Conservation (phyloP, 2,888 invertebrate genomes). For the Nomada flava region DNA sequence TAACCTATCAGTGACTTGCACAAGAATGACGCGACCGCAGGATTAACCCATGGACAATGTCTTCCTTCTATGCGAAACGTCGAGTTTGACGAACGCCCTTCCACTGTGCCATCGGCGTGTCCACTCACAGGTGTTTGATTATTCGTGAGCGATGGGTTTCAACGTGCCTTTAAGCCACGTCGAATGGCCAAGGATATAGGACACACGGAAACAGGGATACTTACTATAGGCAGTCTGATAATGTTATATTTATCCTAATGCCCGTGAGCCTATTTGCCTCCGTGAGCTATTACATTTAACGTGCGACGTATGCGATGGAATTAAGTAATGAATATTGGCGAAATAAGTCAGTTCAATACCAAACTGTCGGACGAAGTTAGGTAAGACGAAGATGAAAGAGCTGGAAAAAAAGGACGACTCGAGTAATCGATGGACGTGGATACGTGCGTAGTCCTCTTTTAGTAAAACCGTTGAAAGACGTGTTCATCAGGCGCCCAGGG, state of each 20-base stretch:
- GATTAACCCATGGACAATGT: constrained; percentile 67
- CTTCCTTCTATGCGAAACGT: constrained; percentile 49
- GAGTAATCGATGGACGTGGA: constrained; percentile 58
- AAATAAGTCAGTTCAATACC: not conserved
- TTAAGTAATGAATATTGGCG: no score
- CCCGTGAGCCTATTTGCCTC: not conserved
- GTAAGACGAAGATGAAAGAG: not conserved
- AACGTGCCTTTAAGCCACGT: constrained; percentile 3
- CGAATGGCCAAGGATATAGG: not conserved
- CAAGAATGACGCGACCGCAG: constrained; percentile 65
- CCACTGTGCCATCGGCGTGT: constrained; percentile 12
- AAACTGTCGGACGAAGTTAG: not conserved
- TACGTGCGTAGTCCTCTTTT: constrained; percentile 52
- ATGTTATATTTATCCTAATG: not conserved
- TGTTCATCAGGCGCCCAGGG: constrained; percentile 63
- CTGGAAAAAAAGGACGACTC: constrained; percentile 17
- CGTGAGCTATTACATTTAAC: not conserved
- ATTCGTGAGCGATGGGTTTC: constrained; percentile 42
- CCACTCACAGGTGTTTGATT: constrained; percentile 45
- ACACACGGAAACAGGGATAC: constrained; percentile 24
- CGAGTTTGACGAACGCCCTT: constrained; percentile 39
- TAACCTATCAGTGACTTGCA: constrained; percentile 71
- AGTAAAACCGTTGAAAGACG: constrained; percentile 61
- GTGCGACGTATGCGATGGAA: not conserved
- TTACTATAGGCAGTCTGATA: not conserved